phyloP scores from a whole-genome alignment of 64 coral and sea anemone genomes.

The Stichodactyla mertensii region DNA sequence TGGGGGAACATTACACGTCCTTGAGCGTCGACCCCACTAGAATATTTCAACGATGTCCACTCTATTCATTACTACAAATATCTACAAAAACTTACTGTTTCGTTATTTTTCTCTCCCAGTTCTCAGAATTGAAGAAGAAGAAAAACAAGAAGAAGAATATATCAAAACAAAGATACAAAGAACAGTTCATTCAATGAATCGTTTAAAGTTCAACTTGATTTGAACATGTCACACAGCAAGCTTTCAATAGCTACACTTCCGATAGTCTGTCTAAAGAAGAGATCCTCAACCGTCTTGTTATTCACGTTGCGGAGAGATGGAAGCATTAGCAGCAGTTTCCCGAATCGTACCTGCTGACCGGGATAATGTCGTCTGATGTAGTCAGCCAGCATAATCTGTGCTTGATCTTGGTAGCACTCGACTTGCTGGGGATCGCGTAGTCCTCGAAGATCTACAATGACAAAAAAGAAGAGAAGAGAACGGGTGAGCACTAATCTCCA shows the following conservation, averaged over 20 bases:
- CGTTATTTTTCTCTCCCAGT: not conserved
- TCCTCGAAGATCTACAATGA: constrained; percentile 66
- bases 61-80: not conserved
- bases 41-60: not conserved
- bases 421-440: constrained; percentile 86
- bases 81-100: not conserved
- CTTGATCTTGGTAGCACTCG: constrained; percentile 96
- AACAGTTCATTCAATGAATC: not conserved
- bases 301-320: constrained; percentile 80
- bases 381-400: constrained; percentile 93
- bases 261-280: constrained; percentile 96
- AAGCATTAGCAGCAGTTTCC: constrained; percentile 87
- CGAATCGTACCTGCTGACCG: constrained; percentile 96
- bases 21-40: not conserved
- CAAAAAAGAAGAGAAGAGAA: not conserved
- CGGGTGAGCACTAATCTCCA: not conserved
- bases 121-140: not conserved
- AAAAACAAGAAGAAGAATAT: too few relatives aligned
- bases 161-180: not conserved
- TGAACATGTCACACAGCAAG: constrained; percentile 97
- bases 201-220: constrained; percentile 60
- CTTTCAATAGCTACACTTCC: constrained; percentile 95
- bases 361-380: constrained; percentile 94
- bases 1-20: too few relatives aligned
- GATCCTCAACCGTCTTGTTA: constrained; percentile 88